Conservation (phyloP, 2,113 vertebrate species). For the Brachirus orientalis region DNA sequence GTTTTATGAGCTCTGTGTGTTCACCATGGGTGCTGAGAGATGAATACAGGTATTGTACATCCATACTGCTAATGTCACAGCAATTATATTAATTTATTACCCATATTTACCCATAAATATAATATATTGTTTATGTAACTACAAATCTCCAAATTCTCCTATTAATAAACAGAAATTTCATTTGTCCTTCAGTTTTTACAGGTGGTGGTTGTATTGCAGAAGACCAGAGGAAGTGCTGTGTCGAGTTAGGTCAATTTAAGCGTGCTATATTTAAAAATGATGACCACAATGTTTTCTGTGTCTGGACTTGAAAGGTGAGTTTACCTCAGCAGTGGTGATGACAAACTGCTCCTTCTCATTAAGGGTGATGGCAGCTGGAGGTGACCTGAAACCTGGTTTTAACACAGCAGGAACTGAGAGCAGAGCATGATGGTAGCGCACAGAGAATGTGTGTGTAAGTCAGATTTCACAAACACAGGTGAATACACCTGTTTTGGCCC, state of each 20-base stretch:
- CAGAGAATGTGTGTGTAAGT: not conserved
- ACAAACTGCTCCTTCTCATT: conserved; percentile 62
- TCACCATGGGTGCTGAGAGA: not conserved
- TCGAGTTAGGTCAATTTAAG: not conserved
- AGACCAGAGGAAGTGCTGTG: not conserved
- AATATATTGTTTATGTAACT: not conserved
- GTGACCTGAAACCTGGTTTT: conserved; percentile 54
- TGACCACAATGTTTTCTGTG: conserved; percentile 29
- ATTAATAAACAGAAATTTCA: not conserved
- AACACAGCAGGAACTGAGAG: conserved; percentile 18
- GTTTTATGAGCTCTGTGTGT: not conserved
- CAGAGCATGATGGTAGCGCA: not conserved
- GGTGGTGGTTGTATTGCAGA: not conserved
- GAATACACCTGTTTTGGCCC: not conserved
- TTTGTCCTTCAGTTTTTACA: not conserved
- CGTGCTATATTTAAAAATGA: conserved; percentile 24
- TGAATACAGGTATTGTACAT: conserved; percentile 5
- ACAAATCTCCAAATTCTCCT: not conserved
- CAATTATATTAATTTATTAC: not conserved
- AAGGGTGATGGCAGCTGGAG: conserved; percentile 59
- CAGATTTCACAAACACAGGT: no score
- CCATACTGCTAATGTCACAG: not conserved
- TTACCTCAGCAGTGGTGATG: conserved; percentile 64
- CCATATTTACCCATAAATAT: not conserved
- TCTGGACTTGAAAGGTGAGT: conserved; percentile 7